phyloP scores from a whole-genome alignment of 2,113 vertebrate genomes.

The Alethe diademata region DNA sequence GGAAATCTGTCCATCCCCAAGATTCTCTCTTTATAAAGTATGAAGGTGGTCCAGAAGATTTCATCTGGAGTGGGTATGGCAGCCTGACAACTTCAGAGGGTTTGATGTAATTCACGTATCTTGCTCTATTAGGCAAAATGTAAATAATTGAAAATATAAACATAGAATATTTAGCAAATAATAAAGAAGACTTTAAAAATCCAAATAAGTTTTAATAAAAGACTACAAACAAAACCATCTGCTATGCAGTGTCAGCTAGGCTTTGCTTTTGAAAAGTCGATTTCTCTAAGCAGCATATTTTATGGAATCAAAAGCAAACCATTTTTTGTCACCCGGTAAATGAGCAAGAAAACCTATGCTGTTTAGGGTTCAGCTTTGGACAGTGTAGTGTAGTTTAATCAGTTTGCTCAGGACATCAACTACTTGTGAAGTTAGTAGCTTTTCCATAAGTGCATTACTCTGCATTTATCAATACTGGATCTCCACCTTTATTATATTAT shows the following conservation, averaged over 20 bases:
- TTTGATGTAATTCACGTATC: constrained; percentile 96
- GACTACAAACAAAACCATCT: background rate
- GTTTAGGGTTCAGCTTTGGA: background rate
- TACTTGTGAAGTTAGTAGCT: background rate
- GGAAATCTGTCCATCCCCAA: constrained; percentile 99
- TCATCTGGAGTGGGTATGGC: constrained; percentile 93
- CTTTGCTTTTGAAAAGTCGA: background rate
- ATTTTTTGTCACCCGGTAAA: background rate
- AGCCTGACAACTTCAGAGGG: constrained; percentile 93
- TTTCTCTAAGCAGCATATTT: background rate
- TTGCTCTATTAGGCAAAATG: constrained; percentile 78
- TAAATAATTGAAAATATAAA: background rate
- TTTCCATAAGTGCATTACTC: background rate
- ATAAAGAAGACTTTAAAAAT: background rate
- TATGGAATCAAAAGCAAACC: background rate
- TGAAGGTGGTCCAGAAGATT: constrained; percentile 86
- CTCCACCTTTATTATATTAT: background rate
- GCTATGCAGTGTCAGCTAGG: background rate
- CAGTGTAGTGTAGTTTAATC: background rate
- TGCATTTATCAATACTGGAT: background rate
- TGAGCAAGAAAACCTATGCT: background rate
- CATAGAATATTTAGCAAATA: background rate
- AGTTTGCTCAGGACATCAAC: background rate
- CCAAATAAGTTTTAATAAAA: background rate
- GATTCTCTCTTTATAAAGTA: constrained; percentile 98